These are phyloP conservation scores for Ecliptopera silaceata DNA, from an alignment of 2,888 invertebrate genomes.

Conservation along the genomic window DNA sequence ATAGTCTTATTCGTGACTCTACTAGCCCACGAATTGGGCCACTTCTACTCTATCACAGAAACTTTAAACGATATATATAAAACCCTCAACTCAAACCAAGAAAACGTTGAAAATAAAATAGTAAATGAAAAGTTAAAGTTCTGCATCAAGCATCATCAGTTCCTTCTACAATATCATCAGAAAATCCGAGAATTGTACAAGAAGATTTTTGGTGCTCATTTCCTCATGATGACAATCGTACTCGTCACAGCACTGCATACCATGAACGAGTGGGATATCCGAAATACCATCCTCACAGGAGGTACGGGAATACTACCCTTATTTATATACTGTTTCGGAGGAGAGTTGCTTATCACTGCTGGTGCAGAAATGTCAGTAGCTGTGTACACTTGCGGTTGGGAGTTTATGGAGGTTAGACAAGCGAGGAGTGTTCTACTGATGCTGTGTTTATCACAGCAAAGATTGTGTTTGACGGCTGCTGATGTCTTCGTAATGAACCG, in stretches of 20 bases:
- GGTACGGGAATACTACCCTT: constrained; percentile 57
- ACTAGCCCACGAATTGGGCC: constrained; percentile 57
- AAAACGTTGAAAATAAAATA: constrained; percentile 19
- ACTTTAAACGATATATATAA: constrained; percentile 47
- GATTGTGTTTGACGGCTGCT: constrained; percentile 55
- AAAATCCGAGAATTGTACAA: constrained; percentile 52
- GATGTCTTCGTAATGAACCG: constrained; percentile 59
- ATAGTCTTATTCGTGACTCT: constrained; percentile 58
- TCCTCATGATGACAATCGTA: constrained; percentile 58
- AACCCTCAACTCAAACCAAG: constrained; percentile 21
- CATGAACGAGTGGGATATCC: constrained; percentile 55
- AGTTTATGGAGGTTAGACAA: constrained; percentile 53
- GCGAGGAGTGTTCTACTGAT: constrained; percentile 50
- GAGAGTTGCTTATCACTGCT: constrained; percentile 57
- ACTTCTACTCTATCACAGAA: constrained; percentile 56
- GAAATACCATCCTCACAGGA: constrained; percentile 57
- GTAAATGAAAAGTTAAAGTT: constrained; percentile 50
- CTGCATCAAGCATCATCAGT: constrained; percentile 60
- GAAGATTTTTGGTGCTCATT: constrained; percentile 57
- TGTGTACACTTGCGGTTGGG: constrained; percentile 58
- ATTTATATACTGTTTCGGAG: constrained; percentile 63
- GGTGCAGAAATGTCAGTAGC: constrained; percentile 48
- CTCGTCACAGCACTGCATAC: constrained; percentile 62
- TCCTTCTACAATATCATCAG: constrained; percentile 49
- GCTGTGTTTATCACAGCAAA: constrained; percentile 52